Conservation (phyloP, 2,113 vertebrate genomes). For the Rutilus rutilus region DNA sequence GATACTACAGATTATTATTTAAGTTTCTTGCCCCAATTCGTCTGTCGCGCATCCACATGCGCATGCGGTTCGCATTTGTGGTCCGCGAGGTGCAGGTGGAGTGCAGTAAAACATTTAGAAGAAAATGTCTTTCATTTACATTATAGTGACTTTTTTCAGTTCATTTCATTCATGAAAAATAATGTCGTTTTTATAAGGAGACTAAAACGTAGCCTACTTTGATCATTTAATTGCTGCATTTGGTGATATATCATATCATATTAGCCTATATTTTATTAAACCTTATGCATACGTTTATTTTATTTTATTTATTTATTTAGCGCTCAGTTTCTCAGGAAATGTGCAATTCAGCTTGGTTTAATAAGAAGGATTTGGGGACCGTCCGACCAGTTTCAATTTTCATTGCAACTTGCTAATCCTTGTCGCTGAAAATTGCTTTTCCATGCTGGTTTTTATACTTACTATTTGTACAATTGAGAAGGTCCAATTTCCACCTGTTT, state of each 20-base stretch:
- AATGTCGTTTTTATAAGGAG: background rate
- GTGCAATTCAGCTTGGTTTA: constrained; percentile 27
- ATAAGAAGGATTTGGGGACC: constrained; percentile 40
- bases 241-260: background rate
- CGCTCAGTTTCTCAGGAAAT: background rate
- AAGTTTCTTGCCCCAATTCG: constrained; percentile 56
- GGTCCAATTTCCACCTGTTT: constrained; percentile 89
- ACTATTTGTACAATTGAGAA: constrained; percentile 84
- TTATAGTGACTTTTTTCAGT: background rate
- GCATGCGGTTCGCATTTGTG: background rate
- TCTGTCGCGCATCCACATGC: constrained; percentile 34
- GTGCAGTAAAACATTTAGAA: background rate
- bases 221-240: background rate
- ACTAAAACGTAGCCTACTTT: background rate
- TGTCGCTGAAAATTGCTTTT: constrained; percentile 66
- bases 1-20: constrained; percentile 64
- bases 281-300: background rate
- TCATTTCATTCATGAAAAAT: background rate
- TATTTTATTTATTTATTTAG: background rate
- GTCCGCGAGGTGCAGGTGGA: background rate
- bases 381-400: constrained; percentile 59
- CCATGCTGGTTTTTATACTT: constrained; percentile 75
- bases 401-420: constrained; percentile 70
- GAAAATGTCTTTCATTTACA: background rate
- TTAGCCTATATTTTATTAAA: no score